Evolutionary conservation across 35 echinoderm and acorn worm species (phyloP), one percentile per base, ranked within the genome.

Genomic region (Nesometra sesokonis): DNA sequence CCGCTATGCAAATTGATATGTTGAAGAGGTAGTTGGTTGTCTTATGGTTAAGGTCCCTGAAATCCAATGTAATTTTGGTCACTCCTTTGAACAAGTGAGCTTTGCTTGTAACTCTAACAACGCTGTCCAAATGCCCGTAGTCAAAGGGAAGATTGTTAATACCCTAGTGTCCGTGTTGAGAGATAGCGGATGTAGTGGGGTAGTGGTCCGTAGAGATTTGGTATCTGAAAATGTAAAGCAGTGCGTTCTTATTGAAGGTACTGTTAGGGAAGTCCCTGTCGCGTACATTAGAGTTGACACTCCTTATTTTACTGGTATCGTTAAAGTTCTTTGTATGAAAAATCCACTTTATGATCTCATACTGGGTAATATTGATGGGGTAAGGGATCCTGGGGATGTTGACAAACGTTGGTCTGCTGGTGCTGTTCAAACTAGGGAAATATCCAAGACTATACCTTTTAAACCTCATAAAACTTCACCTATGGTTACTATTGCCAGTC

Each of bases 181-280:
- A 32, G 78, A 80, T 32, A 80, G 0, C 15, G 78, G 78, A 35
- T 80, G 78, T 32, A 80, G 15, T 33, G 78, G 78, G 21, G 78
- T 80, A 0, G 33, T 34, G 36, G 80, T 82, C 0, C 80, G 80
- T 19, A 82, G 37, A 35, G 80, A 82, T 30, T 33, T 33, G 21
- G 80, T 82, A 21, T 35, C 13, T 35, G 34, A 35, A 23, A 13
- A 82, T 30, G 9, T 57, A 13, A 79, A 37, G 34, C 33, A 30
- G 17, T 94, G 89, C 86, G 29, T 94, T 76, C 36, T 94, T 31
- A 86, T 94, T 32, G 89, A 94, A 57, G 86, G 93, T 29, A 88
- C 86, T 11, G 82, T 88, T 32, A 31, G 89, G 36, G 32, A 67
- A 35, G 39, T 35, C 46, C 77, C 85, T 38, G 36, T 86, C 32